Percentiles rank a stretch among this genome's conserved stretches.
Evolutionary conservation across 2,113 vertebrate genomes (phyloP).

Genomic region (Indicator maculatus): DNA sequence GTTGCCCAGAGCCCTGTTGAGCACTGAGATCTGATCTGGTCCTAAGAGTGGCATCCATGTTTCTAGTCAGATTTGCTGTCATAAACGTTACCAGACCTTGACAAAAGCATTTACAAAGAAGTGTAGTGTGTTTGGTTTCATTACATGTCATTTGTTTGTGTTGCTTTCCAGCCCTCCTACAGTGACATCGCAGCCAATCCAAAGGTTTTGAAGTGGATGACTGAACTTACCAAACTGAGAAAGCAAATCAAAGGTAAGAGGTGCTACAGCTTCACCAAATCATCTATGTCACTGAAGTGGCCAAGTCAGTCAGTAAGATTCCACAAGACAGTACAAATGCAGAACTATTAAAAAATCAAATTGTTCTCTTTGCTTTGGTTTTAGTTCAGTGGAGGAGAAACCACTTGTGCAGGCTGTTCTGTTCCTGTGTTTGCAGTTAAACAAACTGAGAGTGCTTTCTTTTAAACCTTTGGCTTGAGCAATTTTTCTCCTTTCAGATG

Average conservation of each 20-base stretch:
- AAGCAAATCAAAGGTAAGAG: constrained; percentile 95
- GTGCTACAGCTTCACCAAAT: background rate
- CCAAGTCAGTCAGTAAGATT: background rate
- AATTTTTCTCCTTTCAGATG: constrained; percentile 77
- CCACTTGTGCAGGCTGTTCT: fast-evolving
- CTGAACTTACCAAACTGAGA: constrained; percentile 94
- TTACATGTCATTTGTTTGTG: background rate
- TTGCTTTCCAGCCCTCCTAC: constrained; percentile 87
- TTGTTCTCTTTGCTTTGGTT: background rate
- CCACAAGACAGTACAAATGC: background rate
- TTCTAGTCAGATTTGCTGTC: background rate
- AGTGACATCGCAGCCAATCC: constrained; percentile 96
- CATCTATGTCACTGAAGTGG: background rate
- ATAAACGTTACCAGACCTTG: background rate
- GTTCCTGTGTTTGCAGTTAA: background rate
- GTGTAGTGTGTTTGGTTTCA: background rate
- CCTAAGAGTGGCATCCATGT: background rate
- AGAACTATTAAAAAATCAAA: background rate
- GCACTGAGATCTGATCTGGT: background rate
- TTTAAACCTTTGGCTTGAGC: background rate
- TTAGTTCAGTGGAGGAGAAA: background rate
- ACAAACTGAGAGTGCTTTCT: background rate
- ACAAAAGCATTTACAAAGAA: background rate
- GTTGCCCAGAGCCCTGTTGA: too few species aligned
- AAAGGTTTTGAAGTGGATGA: constrained; percentile 98